Conservation (phyloP, 92 coral and sea anemone species). For the Galaxea fascicularis region DNA sequence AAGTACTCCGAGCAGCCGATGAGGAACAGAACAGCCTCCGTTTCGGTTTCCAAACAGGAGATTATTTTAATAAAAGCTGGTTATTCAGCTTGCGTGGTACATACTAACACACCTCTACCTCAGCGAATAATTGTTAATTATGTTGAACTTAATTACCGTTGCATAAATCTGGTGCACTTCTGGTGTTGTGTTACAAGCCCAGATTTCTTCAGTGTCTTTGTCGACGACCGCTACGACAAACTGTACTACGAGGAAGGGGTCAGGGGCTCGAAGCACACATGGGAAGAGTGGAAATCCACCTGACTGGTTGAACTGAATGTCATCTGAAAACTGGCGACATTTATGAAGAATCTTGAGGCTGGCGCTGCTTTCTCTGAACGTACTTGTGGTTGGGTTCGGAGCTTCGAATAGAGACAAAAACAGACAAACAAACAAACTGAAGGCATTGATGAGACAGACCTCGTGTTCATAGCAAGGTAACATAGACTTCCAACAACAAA, state of each 20-base stretch:
- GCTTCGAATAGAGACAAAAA: background rate
- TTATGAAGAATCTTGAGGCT: constrained; percentile 44
- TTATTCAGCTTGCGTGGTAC: too few species aligned
- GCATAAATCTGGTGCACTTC: constrained; percentile 15
- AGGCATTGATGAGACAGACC: background rate
- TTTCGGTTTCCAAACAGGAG: too few species aligned
- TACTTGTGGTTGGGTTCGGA: constrained; percentile 66
- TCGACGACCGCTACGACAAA: constrained; percentile 58
- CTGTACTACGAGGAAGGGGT: constrained; percentile 29
- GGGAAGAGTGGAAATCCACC: constrained; percentile 19
- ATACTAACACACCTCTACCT: background rate
- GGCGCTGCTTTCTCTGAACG: constrained; percentile 52
- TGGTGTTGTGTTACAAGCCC: constrained; percentile 61
- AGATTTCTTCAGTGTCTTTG: constrained; percentile 48
- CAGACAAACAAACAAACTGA: background rate
- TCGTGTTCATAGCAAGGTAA: too few species aligned
- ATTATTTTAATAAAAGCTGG: too few species aligned
- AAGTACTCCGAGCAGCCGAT: too few species aligned
- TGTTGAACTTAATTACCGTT: constrained; percentile 24
- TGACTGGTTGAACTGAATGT: constrained; percentile 56
- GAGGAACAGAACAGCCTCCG: too few species aligned
- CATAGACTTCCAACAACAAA: too few species aligned
- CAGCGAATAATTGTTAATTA: too few species aligned
- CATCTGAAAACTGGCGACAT: constrained; percentile 59
- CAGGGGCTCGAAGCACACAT: background rate